Evolutionary conservation across 2,113 vertebrate genomes (phyloP), one percentile per base, ranked within the genome.

Genomic region (Pipra filicauda): DNA sequence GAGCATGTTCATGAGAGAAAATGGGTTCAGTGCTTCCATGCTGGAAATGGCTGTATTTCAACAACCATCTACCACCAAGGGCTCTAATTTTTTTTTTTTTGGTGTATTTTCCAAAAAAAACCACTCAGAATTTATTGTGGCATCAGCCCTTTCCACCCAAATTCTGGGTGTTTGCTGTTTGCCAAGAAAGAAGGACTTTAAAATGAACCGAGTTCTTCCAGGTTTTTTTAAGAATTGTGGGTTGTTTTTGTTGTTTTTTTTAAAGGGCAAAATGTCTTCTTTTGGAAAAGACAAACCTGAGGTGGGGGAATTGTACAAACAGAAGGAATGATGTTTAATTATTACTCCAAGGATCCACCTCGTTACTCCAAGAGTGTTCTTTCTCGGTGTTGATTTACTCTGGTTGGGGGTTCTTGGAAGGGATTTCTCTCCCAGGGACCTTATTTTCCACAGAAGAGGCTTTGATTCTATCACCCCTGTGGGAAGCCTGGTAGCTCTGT

Each of bases 1-100:
- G 75, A 90, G 67, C 5, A 0, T 3, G 17, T 21, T 64, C 19
- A 28, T 35, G 35, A 75, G 39, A 71, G 70, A n/a, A 91, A 72
- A 90, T 41, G 30, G 16, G 89, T 89, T 87, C 87, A 72, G 77
- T 88, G 74, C 88, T 97, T 95, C 96, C 74, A 1, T 57, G 43
- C 74, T 89, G 75, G 71, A 61, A 61, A 82, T 57, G 70, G 81
- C 78, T 73, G 39, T 22, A 20, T 65, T 65, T 85, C 62, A 49
- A 49, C 5, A 1, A 88, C 87, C 12, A 17, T 52, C 78, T 79
- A 44, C 77, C 77, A 91, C 69, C 59, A 84, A 95, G 89, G 95
- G 85, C 95, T 96, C 16, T 7, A 12, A 6, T 59, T 95, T 85
- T 66, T 41, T 41, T 41, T 37, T 46, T 46, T 21, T 21, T 91